Evolutionary conservation across 2,888 invertebrate species (phyloP).

Genomic region (Sarcophaga caerulescens): DNA sequence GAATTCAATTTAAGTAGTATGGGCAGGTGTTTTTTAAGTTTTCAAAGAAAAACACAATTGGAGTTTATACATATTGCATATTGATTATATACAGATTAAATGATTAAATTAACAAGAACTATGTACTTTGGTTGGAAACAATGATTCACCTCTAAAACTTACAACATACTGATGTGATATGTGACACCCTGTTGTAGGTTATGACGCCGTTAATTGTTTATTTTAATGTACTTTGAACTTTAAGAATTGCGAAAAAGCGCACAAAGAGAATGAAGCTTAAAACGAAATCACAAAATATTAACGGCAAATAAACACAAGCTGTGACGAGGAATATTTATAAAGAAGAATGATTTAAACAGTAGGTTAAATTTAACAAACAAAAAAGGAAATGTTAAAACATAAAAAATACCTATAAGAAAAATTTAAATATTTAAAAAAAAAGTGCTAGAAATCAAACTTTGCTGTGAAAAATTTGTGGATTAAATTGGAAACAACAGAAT

Average conservation of each 20-base stretch:
- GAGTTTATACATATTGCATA: too few species aligned
- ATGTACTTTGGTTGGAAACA: too few species aligned
- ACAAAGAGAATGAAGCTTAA: constrained; percentile 28
- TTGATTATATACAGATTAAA: too few species aligned
- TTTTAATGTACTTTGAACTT: constrained; percentile 8
- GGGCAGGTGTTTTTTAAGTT: too few species aligned
- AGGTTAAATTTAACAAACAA: background rate
- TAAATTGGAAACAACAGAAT: background rate
- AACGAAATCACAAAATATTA: constrained; percentile 33
- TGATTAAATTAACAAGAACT: too few species aligned
- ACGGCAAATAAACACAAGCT: constrained; percentile 46
- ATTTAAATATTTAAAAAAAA: background rate
- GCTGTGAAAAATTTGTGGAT: background rate
- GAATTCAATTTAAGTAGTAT: too few species aligned
- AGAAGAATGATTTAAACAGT: background rate
- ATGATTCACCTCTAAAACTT: too few species aligned
- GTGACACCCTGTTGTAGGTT: background rate
- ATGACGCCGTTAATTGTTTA: constrained; percentile 23
- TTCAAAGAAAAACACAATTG: too few species aligned
- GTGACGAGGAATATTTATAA: constrained; percentile 4
- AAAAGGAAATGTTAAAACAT: constrained; percentile 12
- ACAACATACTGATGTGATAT: too few species aligned
- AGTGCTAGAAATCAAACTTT: background rate
- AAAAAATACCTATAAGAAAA: constrained; percentile 3
- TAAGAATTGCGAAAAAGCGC: constrained; percentile 9